Evolutionary conservation across 1,140 invertebrate species (phyloP).

Genomic region (Lepidurus arcticus): DNA sequence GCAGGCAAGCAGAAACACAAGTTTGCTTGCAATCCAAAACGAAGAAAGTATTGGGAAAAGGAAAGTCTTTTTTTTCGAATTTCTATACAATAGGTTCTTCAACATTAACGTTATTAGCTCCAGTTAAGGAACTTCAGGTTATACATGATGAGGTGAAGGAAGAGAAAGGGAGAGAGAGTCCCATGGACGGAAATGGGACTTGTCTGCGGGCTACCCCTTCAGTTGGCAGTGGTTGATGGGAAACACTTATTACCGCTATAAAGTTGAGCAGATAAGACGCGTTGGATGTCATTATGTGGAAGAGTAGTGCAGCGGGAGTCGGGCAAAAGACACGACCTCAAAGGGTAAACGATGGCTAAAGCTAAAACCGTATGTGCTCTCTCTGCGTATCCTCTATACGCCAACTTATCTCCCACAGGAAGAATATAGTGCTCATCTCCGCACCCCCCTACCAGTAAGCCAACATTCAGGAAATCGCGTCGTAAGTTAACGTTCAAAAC

Average conservation of each 20-base stretch:
- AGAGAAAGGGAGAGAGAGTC: not conserved
- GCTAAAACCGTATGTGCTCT: not conserved
- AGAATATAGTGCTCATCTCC: constrained; percentile 4
- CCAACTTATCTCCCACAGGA: not conserved
- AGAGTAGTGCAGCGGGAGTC: not conserved
- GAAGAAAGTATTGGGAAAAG: not conserved
- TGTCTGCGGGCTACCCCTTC: not conserved
- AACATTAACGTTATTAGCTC: not conserved
- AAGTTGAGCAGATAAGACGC: constrained; percentile 19
- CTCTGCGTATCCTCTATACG: not conserved
- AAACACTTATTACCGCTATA: constrained; percentile 16
- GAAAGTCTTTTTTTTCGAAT: not conserved
- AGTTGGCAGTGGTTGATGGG: constrained; percentile 13
- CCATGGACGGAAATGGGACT: constrained; percentile 20
- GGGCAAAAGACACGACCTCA: not conserved
- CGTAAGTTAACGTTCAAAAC: not conserved
- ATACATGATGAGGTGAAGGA: not conserved
- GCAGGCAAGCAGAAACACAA: not conserved
- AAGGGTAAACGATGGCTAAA: not conserved
- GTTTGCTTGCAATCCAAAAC: not conserved
- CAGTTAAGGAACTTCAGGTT: not conserved
- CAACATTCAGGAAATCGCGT: not conserved
- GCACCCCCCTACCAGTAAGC: not conserved
- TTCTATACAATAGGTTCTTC: not conserved
- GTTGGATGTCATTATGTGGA: constrained; percentile 15